A percentile compares a stretch with the other conserved stretches of the same genome.
These are phyloP conservation scores for Petromus typicus DNA, from an alignment of 2,113 vertebrate species.

Conservation along the genomic window DNA sequence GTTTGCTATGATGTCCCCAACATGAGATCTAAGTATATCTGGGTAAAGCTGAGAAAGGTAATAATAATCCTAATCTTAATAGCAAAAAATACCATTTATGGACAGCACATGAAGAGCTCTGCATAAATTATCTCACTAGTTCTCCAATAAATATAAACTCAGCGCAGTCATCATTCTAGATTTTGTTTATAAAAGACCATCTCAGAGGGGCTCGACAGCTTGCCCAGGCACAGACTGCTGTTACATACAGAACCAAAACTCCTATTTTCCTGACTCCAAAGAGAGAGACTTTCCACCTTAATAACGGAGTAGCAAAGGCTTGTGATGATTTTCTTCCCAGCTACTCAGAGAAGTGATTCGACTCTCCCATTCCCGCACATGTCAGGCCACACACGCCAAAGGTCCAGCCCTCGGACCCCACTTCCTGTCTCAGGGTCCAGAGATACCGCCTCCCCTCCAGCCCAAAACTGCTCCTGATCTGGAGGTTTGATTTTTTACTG, in stretches of 20 bases:
- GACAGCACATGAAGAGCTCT: neutral
- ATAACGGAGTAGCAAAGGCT: neutral
- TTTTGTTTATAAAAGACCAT: neutral
- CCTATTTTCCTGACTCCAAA: neutral
- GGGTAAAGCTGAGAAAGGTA: neutral
- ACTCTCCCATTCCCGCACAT: too few relatives aligned
- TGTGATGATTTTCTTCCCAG: neutral
- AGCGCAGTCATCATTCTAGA: neutral
- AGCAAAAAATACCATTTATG: neutral
- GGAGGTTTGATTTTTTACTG: neutral
- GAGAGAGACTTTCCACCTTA: neutral
- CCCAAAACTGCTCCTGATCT: neutral
- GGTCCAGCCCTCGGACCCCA: neutral
- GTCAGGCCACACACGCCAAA: too few relatives aligned
- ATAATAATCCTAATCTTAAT: too few relatives aligned
- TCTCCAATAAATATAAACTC: neutral
- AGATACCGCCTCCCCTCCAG: neutral
- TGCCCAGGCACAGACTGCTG: neutral
- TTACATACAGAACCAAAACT: neutral
- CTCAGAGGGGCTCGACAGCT: neutral
- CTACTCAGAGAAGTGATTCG: neutral
- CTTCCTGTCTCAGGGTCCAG: neutral
- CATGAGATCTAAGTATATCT: accelerated
- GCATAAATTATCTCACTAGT: neutral
- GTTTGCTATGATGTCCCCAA: too few relatives aligned